Conservation (phyloP, 2,113 vertebrate species). For the Caloenas nicobarica region DNA sequence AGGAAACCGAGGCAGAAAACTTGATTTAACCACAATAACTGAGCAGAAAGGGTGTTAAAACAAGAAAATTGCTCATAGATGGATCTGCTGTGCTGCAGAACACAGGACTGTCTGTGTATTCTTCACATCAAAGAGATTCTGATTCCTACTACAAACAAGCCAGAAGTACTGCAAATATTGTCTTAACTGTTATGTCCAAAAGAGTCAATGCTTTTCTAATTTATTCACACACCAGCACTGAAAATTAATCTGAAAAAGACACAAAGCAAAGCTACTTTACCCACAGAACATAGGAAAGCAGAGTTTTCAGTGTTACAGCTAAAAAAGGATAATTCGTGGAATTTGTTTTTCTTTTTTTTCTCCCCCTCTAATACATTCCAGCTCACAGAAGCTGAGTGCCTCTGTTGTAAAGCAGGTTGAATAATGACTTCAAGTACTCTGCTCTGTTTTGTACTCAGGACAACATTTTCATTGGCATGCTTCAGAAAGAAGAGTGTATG, state of each 20-base stretch:
- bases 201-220: neutral
- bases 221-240: neutral
- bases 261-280: neutral
- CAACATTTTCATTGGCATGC: neutral
- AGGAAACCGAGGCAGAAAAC: neutral
- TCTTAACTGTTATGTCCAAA: neutral
- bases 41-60: neutral
- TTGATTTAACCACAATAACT: neutral
- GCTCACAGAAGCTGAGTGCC: slow-evolving; percentile 23
- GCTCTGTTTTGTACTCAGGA: slow-evolving; percentile 6
- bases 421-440: neutral
- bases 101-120: neutral
- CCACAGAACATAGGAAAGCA: neutral
- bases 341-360: neutral
- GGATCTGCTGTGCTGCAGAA: neutral
- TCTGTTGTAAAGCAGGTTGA: neutral
- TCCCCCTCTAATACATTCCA: neutral
- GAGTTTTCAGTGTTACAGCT: neutral
- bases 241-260: neutral
- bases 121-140: neutral
- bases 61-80: neutral
- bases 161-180: neutral
- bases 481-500: slow-evolving; percentile 2
- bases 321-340: neutral
- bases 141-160: neutral